These are phyloP conservation scores for Spicauda simplicius DNA, from an alignment of 2,888 invertebrate genomes.

Conservation along the genomic window DNA sequence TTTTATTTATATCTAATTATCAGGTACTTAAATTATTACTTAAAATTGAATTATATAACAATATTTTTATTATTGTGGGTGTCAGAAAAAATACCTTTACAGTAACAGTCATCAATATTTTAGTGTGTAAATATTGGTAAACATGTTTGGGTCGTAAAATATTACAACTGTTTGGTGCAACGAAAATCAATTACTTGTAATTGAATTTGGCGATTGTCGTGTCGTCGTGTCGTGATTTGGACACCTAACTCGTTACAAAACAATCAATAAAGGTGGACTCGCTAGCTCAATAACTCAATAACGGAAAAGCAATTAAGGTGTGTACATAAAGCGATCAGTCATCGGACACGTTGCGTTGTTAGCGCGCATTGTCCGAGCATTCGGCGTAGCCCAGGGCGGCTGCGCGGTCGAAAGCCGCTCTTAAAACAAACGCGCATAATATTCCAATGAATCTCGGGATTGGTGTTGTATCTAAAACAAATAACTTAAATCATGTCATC, in stretches of 20 bases:
- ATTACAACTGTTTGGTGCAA: background rate
- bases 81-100: background rate
- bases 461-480: slow-evolving; percentile 57
- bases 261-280: slow-evolving; percentile 26
- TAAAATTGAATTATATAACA: too few species aligned
- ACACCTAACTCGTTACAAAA: slow-evolving; percentile 28
- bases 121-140: background rate
- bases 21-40: too few species aligned
- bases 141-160: background rate
- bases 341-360: slow-evolving; percentile 45
- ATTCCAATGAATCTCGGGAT: slow-evolving; percentile 67
- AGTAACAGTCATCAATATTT: background rate
- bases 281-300: slow-evolving; percentile 47
- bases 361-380: slow-evolving; percentile 44
- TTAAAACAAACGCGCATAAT: slow-evolving; percentile 68
- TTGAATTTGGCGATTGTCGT: background rate
- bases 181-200: background rate
- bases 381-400: slow-evolving; percentile 62
- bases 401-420: slow-evolving; percentile 51
- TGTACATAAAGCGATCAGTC: slow-evolving; percentile 49
- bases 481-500: slow-evolving; percentile 57
- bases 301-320: slow-evolving; percentile 48
- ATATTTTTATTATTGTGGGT: background rate
- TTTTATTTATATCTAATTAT: too few species aligned
- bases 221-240: slow-evolving; percentile 11